Conservation (phyloP, 1,140 invertebrate species). For the Apis mellifera region DNA sequence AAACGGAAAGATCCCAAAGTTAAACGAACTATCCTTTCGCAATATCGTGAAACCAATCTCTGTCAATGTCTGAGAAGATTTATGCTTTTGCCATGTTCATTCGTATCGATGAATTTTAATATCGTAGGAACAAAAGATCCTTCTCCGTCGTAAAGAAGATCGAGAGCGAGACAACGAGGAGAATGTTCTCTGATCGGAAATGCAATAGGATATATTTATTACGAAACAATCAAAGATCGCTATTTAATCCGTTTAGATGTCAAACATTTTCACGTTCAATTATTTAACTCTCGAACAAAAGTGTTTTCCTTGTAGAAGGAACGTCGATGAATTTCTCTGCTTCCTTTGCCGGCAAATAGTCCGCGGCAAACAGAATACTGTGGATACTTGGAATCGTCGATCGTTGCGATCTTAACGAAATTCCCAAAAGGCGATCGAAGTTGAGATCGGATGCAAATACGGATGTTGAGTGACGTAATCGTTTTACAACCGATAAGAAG, state of each 20-base stretch:
- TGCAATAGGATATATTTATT: no score
- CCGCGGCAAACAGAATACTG: background rate
- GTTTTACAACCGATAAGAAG: conserved; percentile 1
- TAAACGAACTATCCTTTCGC: conserved; percentile 5
- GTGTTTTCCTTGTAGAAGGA: background rate
- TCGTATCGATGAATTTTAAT: conserved; percentile 19
- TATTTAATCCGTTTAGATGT: no score
- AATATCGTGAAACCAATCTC: conserved; percentile 1
- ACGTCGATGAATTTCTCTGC: conserved; percentile 2
- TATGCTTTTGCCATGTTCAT: conserved; percentile 38
- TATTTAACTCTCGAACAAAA: background rate
- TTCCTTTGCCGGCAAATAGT: no score
- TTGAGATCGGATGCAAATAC: conserved; percentile 3
- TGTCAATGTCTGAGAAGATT: conserved; percentile 32
- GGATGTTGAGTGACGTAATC: conserved; percentile 11
- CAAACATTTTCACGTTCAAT: background rate
- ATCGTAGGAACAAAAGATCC: background rate
- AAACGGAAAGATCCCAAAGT: conserved; percentile 12
- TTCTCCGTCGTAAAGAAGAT: background rate
- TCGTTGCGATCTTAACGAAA: background rate
- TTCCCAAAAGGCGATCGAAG: background rate
- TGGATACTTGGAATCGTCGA: background rate
- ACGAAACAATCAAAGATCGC: no score
- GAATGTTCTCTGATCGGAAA: background rate
- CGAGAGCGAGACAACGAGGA: background rate